Evolutionary conservation across 2,113 vertebrate genomes (phyloP), one percentile per base, ranked within the genome.

Genomic region (Gila orcuttii): DNA sequence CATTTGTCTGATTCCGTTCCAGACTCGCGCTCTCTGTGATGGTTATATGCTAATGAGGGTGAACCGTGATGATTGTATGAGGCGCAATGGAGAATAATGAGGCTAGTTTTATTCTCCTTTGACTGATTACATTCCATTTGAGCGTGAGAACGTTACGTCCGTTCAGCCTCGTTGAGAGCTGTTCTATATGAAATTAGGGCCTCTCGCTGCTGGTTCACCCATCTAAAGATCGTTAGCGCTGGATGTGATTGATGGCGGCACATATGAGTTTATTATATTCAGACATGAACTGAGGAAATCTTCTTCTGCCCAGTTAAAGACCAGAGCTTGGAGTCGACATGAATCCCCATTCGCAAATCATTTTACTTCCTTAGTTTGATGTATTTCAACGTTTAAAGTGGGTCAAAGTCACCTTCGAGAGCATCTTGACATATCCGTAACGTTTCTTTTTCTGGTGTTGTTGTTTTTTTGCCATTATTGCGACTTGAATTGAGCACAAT

Each of bases 51-150:
- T 21, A n/a, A 80, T 28, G 57, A 64, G 57, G n/a, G 23, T 64
- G 78, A 64, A 25, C 55, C 1, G 33, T 36, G 75, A 79, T 42
- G 23, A 79, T 62, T 45, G 57, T 19, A 25, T 5, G 23, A 59
- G 78, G 9, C 78, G 62, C 57, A 19, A 19, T 45, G 75, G 25
- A 45, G 9, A 3, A 57, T 36, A 36, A 47, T 23, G 1, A 74
- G 23, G 21, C 50, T 60, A 60, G 39, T 55, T 45, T 60, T 76
- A 33, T 7, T 60, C 73, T 55, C 75, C 33, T 21, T 64, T 80
- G 55, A 50, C 69, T 83, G 57, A 81, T 86, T 60, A 25, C 68
- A 45, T 85, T 87, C 71, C 39, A 45, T 86, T 86, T 73, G 55
- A 45, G 60, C 39, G 36, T 3, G 5, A 57, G 19, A 59, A 7